Evolutionary conservation across 1,140 invertebrate species (phyloP).

Genomic region (Temnothorax curvispinosus): DNA sequence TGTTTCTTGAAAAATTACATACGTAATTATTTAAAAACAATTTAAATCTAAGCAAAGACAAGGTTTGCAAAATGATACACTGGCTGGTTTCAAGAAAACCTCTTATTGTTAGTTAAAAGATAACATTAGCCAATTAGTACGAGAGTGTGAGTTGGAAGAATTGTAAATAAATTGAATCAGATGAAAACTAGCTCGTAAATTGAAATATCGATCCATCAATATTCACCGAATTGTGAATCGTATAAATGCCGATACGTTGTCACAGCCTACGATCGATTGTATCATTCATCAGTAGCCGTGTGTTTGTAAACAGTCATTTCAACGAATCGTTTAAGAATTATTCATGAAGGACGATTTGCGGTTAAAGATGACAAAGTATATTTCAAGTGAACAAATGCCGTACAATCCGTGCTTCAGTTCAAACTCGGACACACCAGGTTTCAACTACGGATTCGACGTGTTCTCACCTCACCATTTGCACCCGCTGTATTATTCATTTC

Average conservation of each 20-base stretch:
- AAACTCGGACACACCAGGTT: not conserved
- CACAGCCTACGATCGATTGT: not conserved
- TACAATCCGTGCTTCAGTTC: not conserved
- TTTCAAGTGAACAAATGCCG: not conserved
- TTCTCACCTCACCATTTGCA: constrained; percentile 59
- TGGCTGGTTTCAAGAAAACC: not conserved
- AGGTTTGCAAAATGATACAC: not conserved
- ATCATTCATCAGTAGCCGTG: not conserved
- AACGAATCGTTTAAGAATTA: not conserved
- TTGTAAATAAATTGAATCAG: not conserved
- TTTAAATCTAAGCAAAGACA: not conserved
- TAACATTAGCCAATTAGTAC: not conserved
- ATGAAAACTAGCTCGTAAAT: not conserved
- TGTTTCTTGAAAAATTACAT: not conserved
- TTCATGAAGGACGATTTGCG: not conserved
- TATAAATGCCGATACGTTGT: not conserved
- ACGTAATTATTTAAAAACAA: not conserved
- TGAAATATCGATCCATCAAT: not conserved
- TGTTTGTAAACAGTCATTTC: not conserved
- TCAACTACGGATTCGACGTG: not conserved
- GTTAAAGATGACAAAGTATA: not conserved
- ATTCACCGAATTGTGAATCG: not conserved
- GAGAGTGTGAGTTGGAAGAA: not conserved
- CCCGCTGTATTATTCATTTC: constrained; percentile 68
- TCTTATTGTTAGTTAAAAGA: not conserved